Evolutionary conservation across 2,113 vertebrate genomes (phyloP).

Genomic region (Puffinus mauretanicus): DNA sequence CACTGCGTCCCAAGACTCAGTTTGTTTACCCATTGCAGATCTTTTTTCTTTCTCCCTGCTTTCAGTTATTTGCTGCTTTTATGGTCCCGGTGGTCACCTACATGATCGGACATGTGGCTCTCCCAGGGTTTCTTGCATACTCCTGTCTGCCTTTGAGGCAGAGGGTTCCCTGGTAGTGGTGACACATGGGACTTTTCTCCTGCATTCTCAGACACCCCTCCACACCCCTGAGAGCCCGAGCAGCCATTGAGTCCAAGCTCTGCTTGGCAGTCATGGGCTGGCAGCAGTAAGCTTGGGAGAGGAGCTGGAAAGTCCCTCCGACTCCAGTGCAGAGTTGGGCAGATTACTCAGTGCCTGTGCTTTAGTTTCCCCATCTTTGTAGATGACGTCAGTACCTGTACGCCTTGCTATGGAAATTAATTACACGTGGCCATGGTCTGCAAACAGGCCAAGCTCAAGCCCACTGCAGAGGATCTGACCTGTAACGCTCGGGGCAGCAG

Average conservation of each 20-base stretch:
- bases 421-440: background rate
- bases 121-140: background rate
- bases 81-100: background rate
- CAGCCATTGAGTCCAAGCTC: background rate
- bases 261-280: background rate
- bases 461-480: background rate
- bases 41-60: background rate
- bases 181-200: background rate
- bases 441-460: background rate
- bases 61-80: background rate
- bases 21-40: background rate
- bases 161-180: background rate
- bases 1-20: background rate
- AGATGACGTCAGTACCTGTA: background rate
- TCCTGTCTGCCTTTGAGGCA: background rate
- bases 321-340: background rate
- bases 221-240: background rate
- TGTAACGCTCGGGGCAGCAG: background rate
- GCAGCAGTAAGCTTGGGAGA: background rate
- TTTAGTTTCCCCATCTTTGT: background rate
- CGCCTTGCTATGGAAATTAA: background rate
- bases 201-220: background rate
- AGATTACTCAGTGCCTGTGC: background rate
- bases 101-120: accelerated
- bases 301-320: background rate